These are phyloP conservation scores for Cynaeus angustus DNA, from an alignment of 2,888 invertebrate genomes.

Conservation along the genomic window DNA sequence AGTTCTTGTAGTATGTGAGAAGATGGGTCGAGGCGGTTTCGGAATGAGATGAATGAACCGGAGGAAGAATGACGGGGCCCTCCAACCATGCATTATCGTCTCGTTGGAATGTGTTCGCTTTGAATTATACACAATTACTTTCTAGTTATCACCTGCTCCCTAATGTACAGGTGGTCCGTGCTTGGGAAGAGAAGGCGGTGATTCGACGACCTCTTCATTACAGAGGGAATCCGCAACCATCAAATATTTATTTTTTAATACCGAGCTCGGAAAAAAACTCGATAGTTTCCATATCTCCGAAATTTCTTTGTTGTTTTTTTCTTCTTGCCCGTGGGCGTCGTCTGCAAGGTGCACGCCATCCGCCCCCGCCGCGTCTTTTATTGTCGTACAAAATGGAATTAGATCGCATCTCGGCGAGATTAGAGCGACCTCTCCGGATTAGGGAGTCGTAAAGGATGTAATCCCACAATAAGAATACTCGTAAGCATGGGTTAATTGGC, in stretches of 20 bases:
- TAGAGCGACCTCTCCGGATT: conserved; percentile 39
- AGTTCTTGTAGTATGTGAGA: conserved; percentile 51
- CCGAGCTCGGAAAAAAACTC: too few relatives aligned
- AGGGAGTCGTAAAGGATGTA: conserved; percentile 34
- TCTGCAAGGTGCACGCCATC: neutral
- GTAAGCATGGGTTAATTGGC: conserved; percentile 37
- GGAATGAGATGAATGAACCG: conserved; percentile 50
- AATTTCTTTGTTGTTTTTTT: too few relatives aligned
- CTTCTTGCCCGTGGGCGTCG: neutral
- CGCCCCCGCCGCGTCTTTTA: conserved; percentile 17
- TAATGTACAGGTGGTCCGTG: conserved; percentile 45
- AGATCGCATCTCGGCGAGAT: conserved; percentile 33
- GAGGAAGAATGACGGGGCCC: conserved; percentile 44
- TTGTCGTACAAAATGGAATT: conserved; percentile 35
- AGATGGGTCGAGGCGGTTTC: conserved; percentile 48
- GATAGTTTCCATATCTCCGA: too few relatives aligned
- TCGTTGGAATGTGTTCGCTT: conserved; percentile 50
- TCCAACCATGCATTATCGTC: conserved; percentile 47
- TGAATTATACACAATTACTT: conserved; percentile 51
- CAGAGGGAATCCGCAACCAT: too few relatives aligned
- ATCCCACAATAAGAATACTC: conserved; percentile 41
- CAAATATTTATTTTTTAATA: too few relatives aligned
- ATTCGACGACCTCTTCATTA: too few relatives aligned
- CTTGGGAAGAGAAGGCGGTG: neutral
- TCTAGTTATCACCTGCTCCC: conserved; percentile 47